phyloP scores from a whole-genome alignment of 2,797 vertebrate genomes.

The Gallinago nigripennis region DNA sequence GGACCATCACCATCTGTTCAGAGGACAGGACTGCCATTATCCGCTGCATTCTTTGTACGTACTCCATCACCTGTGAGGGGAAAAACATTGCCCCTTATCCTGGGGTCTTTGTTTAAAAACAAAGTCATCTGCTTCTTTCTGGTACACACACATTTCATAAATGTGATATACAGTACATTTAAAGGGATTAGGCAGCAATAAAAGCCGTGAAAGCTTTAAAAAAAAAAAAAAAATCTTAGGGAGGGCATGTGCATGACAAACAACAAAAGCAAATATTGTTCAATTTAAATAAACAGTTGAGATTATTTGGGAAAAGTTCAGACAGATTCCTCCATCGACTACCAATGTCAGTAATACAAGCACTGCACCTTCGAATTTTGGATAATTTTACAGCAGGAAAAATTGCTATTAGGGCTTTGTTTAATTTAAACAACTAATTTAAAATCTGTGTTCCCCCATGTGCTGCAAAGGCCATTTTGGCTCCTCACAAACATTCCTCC shows the following conservation, averaged over 20 bases:
- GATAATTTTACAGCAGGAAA: neutral
- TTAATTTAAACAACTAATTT: slow-evolving; percentile 35
- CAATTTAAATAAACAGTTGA: slow-evolving; percentile 48
- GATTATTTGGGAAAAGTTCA: slow-evolving; percentile 1
- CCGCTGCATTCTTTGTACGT: slow-evolving; percentile 76
- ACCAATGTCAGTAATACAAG: neutral
- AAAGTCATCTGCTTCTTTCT: slow-evolving; percentile 69
- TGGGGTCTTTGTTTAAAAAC: slow-evolving; percentile 77
- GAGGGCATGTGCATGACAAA: slow-evolving; percentile 56
- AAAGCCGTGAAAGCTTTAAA: slow-evolving; percentile 21
- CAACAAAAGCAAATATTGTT: slow-evolving; percentile 56
- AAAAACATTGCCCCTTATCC: slow-evolving; percentile 75
- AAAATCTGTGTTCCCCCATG: neutral
- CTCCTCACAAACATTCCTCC: neutral
- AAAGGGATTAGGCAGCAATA: slow-evolving; percentile 42
- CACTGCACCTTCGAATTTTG: neutral
- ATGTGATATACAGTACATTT: slow-evolving; percentile 67
- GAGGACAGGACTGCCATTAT: slow-evolving; percentile 84
- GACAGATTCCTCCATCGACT: neutral
- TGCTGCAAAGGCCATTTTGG: neutral
- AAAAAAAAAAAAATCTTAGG: neutral
- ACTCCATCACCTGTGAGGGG: slow-evolving; percentile 89
- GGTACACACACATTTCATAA: slow-evolving; percentile 66
- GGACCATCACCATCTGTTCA: slow-evolving; percentile 90
- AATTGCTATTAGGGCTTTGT: neutral